phyloP scores from a whole-genome alignment of 1,140 invertebrate species.

The Cherax quadricarinatus region DNA sequence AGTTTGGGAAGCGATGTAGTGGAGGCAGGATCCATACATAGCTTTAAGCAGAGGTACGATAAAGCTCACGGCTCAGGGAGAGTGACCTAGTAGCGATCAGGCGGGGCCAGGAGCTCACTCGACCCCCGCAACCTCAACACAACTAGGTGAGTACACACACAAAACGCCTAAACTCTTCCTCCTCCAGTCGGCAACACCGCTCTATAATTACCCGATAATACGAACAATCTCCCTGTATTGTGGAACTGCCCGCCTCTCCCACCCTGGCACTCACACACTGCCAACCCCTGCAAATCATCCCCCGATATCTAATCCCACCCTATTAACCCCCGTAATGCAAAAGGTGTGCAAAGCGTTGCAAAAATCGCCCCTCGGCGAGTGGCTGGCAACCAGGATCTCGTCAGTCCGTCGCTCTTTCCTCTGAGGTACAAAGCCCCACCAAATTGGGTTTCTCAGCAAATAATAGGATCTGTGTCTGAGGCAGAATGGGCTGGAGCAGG shows the following conservation, averaged over 20 bases:
- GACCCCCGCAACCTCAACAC: too few species aligned
- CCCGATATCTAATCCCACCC: neutral
- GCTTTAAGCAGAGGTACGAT: too few species aligned
- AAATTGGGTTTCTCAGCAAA: constrained; percentile 72
- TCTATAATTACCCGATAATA: constrained; percentile 33
- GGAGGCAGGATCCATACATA: too few species aligned
- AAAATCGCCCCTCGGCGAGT: neutral
- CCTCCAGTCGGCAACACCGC: constrained; percentile 6
- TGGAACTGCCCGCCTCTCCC: neutral
- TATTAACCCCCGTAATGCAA: constrained; percentile 14
- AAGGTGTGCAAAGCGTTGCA: constrained; percentile 1
- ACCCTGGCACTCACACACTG: neutral
- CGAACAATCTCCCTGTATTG: constrained; percentile 2
- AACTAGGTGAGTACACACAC: neutral
- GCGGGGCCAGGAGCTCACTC: too few species aligned
- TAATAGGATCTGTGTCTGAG: constrained; percentile 69
- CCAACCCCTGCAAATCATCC: neutral
- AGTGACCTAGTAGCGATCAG: too few species aligned
- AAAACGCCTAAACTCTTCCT: neutral
- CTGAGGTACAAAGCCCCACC: constrained; percentile 68
- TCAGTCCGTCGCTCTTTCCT: constrained; percentile 61
- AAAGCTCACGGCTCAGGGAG: too few species aligned
- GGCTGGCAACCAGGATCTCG: constrained; percentile 26
- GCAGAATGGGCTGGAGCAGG: constrained; percentile 67
- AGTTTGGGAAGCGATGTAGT: too few species aligned